Evolutionary conservation across 2,113 vertebrate species (phyloP).

Genomic region (Saccopteryx bilineata): DNA sequence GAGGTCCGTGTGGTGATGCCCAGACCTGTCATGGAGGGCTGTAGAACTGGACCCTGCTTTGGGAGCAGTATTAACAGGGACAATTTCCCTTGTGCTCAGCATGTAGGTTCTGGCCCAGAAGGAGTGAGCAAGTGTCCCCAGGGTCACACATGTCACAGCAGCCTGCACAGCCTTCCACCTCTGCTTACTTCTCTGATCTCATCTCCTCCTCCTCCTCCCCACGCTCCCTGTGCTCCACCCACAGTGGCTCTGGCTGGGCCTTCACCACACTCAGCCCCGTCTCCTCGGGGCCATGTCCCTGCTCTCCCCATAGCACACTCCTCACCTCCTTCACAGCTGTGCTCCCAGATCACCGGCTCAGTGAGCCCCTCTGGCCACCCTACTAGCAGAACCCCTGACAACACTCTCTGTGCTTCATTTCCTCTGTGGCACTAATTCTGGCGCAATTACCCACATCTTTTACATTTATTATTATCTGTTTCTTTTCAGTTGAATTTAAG

Average conservation of each 20-base stretch:
- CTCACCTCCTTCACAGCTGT: neutral
- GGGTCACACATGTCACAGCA: neutral
- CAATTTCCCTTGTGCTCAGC: neutral
- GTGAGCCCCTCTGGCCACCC: neutral
- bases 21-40: neutral
- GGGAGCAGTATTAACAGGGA: neutral
- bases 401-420: neutral
- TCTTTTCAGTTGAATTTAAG: neutral
- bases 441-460: neutral
- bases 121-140: neutral
- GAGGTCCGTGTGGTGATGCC: neutral
- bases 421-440: neutral
- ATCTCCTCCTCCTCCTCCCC: neutral
- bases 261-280: neutral
- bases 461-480: neutral
- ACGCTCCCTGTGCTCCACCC: neutral
- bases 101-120: neutral
- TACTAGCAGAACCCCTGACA: neutral
- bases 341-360: neutral
- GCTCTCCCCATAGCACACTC: neutral
- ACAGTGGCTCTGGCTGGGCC: neutral
- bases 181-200: neutral
- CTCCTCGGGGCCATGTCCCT: neutral
- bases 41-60: neutral
- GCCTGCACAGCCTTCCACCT: neutral